phyloP scores from a whole-genome alignment of 1,140 invertebrate species.

The Neodiprion pinetum region DNA sequence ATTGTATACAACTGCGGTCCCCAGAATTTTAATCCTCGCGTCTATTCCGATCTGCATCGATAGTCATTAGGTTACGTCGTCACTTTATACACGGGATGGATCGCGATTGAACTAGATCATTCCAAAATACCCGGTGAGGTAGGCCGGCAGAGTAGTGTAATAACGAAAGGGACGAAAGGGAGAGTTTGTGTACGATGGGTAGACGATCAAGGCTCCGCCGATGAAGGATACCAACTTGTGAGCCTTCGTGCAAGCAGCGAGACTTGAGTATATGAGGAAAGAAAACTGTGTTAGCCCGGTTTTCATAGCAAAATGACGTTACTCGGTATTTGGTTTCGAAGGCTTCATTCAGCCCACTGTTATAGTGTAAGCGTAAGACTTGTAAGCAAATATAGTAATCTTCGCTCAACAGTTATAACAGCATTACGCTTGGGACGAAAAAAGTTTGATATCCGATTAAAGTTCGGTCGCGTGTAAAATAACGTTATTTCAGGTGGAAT shows the following conservation, averaged over 20 bases:
- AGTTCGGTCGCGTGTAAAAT: too few species aligned
- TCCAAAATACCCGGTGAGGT: slow-evolving; percentile 30
- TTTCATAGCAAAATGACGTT: neutral
- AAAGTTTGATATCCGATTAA: too few species aligned
- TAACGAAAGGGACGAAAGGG: neutral
- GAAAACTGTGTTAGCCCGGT: neutral
- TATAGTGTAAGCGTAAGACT: too few species aligned
- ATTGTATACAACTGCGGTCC: too few species aligned
- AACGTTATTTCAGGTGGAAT: too few species aligned
- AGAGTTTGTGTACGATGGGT: neutral
- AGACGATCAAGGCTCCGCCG: neutral
- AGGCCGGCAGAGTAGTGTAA: neutral
- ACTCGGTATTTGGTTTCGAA: neutral
- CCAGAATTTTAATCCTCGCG: neutral
- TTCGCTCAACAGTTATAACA: too few species aligned
- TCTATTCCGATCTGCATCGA: slow-evolving; percentile 39
- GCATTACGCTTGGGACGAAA: too few species aligned
- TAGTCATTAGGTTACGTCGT: slow-evolving; percentile 31
- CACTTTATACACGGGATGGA: slow-evolving; percentile 11
- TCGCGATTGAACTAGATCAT: slow-evolving; percentile 34
- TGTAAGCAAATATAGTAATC: too few species aligned
- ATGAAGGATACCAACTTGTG: neutral
- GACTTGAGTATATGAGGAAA: neutral
- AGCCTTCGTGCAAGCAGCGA: neutral
- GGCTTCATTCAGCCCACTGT: too few species aligned